Evolutionary conservation across 2,888 invertebrate species (phyloP).

Genomic region (Stenichneumon culpator): DNA sequence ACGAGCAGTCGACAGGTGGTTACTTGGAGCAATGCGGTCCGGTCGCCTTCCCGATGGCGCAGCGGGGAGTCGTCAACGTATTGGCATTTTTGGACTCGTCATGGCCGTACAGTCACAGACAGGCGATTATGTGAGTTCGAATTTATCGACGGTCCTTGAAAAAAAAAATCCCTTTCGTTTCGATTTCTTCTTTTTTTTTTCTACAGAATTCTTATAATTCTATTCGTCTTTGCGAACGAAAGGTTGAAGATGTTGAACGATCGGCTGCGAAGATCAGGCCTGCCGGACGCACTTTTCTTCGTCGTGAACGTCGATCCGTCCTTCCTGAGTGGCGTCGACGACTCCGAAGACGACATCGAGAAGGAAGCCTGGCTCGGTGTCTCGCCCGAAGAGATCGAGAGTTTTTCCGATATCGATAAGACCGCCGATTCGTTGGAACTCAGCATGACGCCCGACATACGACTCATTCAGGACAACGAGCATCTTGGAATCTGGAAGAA

Average conservation of each 20-base stretch:
- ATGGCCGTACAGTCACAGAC: conserved; percentile 80
- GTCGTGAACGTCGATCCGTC: conserved; percentile 71
- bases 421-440: conserved; percentile 66
- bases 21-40: conserved; percentile 77
- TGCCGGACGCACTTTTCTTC: conserved; percentile 77
- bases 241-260: conserved; percentile 78
- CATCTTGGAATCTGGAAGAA: conserved; percentile 76
- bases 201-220: not conserved
- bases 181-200: conserved; percentile 4
- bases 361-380: conserved; percentile 76
- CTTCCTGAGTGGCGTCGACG: conserved; percentile 57
- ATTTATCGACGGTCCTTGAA: not conserved
- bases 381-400: conserved; percentile 70
- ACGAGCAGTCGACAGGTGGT: conserved; percentile 56
- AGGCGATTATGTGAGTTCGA: conserved; percentile 79
- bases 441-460: conserved; percentile 70
- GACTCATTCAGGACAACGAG: conserved; percentile 75
- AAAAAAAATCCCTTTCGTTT: not conserved
- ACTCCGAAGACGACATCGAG: conserved; percentile 72
- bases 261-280: conserved; percentile 76
- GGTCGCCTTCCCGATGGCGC: conserved; percentile 73
- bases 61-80: conserved; percentile 78
- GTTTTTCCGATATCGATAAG: conserved; percentile 61
- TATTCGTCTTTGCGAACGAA: not conserved
- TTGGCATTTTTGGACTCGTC: conserved; percentile 79